Evolutionary conservation across 2,797 vertebrate species (phyloP).

Genomic region (Pteropus rufus): DNA sequence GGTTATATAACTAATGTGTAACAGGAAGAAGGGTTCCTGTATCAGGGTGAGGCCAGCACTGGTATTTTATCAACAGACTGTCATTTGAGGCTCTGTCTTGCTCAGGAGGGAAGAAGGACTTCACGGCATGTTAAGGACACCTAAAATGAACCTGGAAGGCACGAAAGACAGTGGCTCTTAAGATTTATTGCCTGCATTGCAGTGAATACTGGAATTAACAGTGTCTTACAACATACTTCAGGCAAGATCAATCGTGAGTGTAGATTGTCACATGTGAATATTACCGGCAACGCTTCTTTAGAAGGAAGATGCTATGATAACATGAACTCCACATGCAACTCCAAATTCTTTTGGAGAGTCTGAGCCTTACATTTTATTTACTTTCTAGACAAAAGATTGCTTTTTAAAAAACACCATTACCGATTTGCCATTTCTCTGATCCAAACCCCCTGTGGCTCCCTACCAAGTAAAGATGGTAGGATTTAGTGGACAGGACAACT

Average conservation of each 20-base stretch:
- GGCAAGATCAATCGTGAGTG: not conserved
- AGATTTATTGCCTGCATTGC: not conserved
- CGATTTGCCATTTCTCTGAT: not conserved
- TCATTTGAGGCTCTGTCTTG: not conserved
- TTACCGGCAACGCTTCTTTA: not conserved
- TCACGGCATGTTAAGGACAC: not conserved
- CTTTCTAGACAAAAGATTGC: not conserved
- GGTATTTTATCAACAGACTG: not conserved
- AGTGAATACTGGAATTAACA: not conserved
- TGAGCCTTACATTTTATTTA: not conserved
- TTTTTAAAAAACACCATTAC: not conserved
- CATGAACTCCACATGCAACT: not conserved
- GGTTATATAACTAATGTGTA: not conserved
- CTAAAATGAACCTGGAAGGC: not conserved
- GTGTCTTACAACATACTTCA: not conserved
- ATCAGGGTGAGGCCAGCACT: fast-evolving
- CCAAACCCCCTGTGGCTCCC: not conserved
- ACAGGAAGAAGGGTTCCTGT: not conserved
- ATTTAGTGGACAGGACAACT: not conserved
- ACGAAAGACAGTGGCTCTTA: not conserved
- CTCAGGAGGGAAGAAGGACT: not conserved
- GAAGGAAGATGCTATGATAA: not conserved
- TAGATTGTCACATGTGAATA: not conserved
- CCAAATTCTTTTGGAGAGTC: not conserved
- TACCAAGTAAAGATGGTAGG: not conserved